Conservation (phyloP, 2,113 vertebrate genomes). For the Spilogale gracilis region DNA sequence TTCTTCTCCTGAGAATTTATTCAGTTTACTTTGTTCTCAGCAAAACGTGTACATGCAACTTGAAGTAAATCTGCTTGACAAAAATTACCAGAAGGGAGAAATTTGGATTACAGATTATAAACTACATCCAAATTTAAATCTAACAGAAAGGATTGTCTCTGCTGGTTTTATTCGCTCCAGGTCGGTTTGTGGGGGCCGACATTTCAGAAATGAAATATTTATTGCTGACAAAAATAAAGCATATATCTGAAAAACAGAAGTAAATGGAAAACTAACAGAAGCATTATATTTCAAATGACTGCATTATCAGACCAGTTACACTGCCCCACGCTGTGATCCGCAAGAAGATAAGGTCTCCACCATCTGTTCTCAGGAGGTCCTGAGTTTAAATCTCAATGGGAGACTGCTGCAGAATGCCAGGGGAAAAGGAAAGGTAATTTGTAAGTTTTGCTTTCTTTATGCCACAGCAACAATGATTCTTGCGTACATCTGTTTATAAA, state of each 20-base stretch:
- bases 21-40: background rate
- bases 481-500: constrained; percentile 68
- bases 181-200: background rate
- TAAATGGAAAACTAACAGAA: constrained; percentile 48
- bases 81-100: constrained; percentile 16
- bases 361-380: constrained; percentile 85
- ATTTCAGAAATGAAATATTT: constrained; percentile 57
- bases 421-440: constrained; percentile 68
- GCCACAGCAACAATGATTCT: constrained; percentile 61
- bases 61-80: background rate
- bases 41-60: background rate
- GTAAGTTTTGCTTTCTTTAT: constrained; percentile 74
- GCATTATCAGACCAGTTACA: constrained; percentile 75
- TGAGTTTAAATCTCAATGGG: constrained; percentile 85
- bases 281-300: constrained; percentile 73
- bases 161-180: constrained; percentile 1
- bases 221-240: constrained; percentile 65
- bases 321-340: constrained; percentile 75
- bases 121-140: background rate
- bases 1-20: background rate
- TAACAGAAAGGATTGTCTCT: background rate
- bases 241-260: constrained; percentile 60
- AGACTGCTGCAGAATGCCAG: constrained; percentile 66
- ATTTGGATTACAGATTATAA: background rate
- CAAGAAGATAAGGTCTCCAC: constrained; percentile 81